A percentile compares a stretch with the other conserved stretches of the same genome.
phyloP scores from a whole-genome alignment of 2,113 vertebrate species.

The Istiophorus platypterus region DNA sequence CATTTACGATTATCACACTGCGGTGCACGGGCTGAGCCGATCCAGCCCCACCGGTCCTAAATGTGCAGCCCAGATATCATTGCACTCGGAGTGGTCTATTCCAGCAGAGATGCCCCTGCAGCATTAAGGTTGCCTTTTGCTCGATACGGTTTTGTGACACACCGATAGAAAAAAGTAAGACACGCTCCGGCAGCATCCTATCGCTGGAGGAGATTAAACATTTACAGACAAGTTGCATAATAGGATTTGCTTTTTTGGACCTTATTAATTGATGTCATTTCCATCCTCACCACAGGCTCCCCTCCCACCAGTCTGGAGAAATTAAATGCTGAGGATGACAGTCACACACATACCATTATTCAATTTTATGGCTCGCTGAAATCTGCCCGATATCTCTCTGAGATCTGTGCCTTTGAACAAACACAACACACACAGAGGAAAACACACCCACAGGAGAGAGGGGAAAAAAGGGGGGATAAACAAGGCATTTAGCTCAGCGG shows the following conservation, averaged over 20 bases:
- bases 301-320: constrained; percentile 39
- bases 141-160: constrained; percentile 30
- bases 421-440: constrained; percentile 59
- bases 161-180: constrained; percentile 47
- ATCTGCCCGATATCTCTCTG: constrained; percentile 54
- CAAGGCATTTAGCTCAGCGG: constrained; percentile 71
- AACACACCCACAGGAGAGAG: constrained; percentile 49
- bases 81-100: constrained; percentile 7
- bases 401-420: constrained; percentile 54
- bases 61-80: constrained; percentile 51
- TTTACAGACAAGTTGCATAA: constrained; percentile 66
- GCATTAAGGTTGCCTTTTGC: constrained; percentile 11
- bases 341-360: constrained; percentile 67
- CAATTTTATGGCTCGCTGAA: constrained; percentile 67
- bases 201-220: constrained; percentile 55
- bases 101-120: constrained; percentile 3
- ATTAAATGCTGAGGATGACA: constrained; percentile 60
- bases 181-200: constrained; percentile 43
- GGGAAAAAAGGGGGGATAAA: constrained; percentile 57
- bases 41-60: constrained; percentile 44
- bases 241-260: constrained; percentile 64
- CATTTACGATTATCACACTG: constrained; percentile 66
- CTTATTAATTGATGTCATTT: constrained; percentile 67
- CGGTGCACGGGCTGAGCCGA: constrained; percentile 53
- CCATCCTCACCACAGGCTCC: constrained; percentile 53